Base-by-base conservation (phyloP, 2,113 vertebrate genomes). In the Hemibagrus wyckioides region DNA sequence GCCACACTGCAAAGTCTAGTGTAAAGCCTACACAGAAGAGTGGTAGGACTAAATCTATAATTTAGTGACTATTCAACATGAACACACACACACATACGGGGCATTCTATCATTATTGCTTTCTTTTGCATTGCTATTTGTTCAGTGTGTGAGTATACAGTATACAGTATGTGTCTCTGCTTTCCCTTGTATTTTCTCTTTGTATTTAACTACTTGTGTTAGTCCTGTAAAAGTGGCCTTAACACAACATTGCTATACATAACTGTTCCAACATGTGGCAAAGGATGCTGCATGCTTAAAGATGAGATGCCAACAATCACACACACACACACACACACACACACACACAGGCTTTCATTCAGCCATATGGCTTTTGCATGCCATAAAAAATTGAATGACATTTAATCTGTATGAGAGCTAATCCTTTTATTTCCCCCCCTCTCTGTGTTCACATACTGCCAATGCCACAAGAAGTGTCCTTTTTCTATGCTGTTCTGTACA, bases 351-450 rank as follows among this genome's bases (percentile, higher is more conserved):
- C 36, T 23, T 23, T 73, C 69, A 39, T 73, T 73, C 36, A 23
- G 30, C 69, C 50, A 33, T 80, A 25, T 77, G 44, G 30, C 23
- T 71, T 81, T 83, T 71, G 54, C 83, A 33, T 56, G 39, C 48
- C n/a, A 33, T 57, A 77, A 76, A 88, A 89, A 85, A 89, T 63
- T 13, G 25, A 86, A 80, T 75, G 67, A 52, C 56, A 56, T 84
- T 59, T 86, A 88, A 88, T 86, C 52, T 83, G 83, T 83, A 82
- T 85, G 52, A 83, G 19, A 56, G 75, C 30, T 80, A 88, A 86
- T 86, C 67, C 76, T 56, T 84, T 88, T 75, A 90, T 36, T 23
- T 76, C 19, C 54, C 80, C 65, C 80, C 54, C 73, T 33, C 80
- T 33, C 80, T 73, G 48, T 56, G 36, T 17, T 76, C 67, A 82